Conservation (phyloP, 1,140 invertebrate genomes). For the Zaprionus gabonicus region DNA sequence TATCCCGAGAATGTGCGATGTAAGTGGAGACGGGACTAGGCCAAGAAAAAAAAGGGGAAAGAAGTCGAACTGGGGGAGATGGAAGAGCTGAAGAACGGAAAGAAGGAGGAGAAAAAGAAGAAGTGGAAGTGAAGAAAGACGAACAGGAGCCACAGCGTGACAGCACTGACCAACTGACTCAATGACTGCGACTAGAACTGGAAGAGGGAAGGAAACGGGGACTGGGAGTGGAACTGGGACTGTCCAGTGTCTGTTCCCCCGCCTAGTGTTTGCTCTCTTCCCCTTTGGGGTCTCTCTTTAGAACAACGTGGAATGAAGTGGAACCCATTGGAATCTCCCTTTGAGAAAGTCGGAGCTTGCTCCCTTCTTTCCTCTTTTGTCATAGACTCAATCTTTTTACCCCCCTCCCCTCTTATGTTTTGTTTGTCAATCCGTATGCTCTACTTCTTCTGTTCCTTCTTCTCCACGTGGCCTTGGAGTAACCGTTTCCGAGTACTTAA, state of each 20-base stretch:
- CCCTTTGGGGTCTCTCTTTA: no score
- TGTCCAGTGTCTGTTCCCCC: no score
- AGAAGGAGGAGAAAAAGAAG: neutral
- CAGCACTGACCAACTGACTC: slow-evolving; percentile 84
- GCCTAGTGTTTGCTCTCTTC: no score
- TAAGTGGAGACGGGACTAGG: slow-evolving; percentile 42
- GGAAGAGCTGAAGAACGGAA: neutral
- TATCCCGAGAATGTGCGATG: slow-evolving; percentile 4
- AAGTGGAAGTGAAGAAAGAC: neutral
- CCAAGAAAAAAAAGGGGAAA: slow-evolving; percentile 5
- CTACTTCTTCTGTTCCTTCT: slow-evolving; percentile 9
- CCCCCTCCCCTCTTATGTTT: neutral
- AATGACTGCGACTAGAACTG: slow-evolving; percentile 51
- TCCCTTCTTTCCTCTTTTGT: neutral
- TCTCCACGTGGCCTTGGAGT: slow-evolving; percentile 65
- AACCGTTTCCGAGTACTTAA: slow-evolving; percentile 76
- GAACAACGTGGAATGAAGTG: neutral
- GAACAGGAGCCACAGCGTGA: slow-evolving; percentile 42
- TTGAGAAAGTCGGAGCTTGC: neutral
- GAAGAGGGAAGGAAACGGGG: slow-evolving; percentile 11
- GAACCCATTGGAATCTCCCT: slow-evolving; percentile 6
- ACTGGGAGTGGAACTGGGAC: slow-evolving; percentile 2
- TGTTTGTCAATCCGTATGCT: slow-evolving; percentile 15
- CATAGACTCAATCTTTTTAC: neutral
- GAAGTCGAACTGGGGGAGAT: neutral